These are phyloP conservation scores for Eupithecia dodoneata DNA, from an alignment of 2,888 invertebrate genomes.

Conservation along the genomic window DNA sequence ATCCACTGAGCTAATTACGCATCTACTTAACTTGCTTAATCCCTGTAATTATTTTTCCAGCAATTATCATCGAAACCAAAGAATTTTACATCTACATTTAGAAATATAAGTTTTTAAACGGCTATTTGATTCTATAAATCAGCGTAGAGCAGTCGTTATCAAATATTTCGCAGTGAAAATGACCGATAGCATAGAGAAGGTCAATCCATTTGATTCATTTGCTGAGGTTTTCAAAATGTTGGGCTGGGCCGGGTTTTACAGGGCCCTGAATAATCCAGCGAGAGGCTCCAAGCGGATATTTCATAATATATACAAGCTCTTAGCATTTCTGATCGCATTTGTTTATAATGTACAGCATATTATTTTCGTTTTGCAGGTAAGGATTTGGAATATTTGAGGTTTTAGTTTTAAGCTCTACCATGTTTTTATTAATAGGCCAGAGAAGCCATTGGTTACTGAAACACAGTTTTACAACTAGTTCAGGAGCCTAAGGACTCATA, in stretches of 20 bases:
- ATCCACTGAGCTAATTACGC: constrained; percentile 15
- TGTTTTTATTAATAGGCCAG: too few species aligned
- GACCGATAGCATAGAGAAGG: constrained; percentile 41
- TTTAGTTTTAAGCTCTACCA: background rate
- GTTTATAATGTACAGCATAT: constrained; percentile 49
- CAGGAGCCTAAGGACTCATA: too few species aligned
- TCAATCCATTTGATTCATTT: constrained; percentile 56
- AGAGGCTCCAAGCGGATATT: constrained; percentile 39
- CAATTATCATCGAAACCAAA: constrained; percentile 18
- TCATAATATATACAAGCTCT: constrained; percentile 47
- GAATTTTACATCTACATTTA: background rate
- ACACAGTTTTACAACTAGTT: too few species aligned
- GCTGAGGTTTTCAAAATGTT: constrained; percentile 48
- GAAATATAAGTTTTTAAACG: background rate
- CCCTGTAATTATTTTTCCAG: constrained; percentile 27
- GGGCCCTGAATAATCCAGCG: constrained; percentile 46
- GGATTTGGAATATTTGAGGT: background rate
- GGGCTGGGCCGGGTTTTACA: constrained; percentile 51
- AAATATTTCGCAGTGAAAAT: constrained; percentile 39
- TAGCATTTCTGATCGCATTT: constrained; percentile 40
- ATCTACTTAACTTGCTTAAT: constrained; percentile 8
- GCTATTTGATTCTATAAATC: background rate
- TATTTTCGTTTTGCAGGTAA: constrained; percentile 51
- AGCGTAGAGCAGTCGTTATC: constrained; percentile 17
- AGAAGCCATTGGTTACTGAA: too few species aligned